A percentile compares a stretch with the other conserved stretches of the same genome.
Conservation (phyloP, 2,113 vertebrate species). For the Lepisosteus oculatus region DNA sequence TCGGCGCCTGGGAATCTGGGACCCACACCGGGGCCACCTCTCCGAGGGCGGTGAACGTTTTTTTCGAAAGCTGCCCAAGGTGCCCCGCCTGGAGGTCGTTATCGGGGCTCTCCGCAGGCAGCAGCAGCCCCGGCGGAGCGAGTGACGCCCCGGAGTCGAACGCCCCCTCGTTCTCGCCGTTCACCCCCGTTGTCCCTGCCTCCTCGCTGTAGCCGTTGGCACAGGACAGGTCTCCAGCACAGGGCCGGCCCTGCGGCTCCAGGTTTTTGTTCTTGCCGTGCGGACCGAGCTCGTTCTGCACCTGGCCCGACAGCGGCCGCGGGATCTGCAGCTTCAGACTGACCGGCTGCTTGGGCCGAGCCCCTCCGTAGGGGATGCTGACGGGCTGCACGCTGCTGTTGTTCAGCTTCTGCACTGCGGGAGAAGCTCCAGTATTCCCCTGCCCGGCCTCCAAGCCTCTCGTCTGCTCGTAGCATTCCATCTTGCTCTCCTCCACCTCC, state of each 20-base stretch:
- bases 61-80: conserved; percentile 74
- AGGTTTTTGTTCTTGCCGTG: conserved; percentile 89
- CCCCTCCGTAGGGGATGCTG: conserved; percentile 91
- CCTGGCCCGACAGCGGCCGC: conserved; percentile 79
- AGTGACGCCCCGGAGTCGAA: conserved; percentile 62
- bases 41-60: conserved; percentile 79
- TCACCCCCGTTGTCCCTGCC: conserved; percentile 57
- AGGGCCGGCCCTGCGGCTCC: conserved; percentile 66
- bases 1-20: conserved; percentile 94
- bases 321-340: conserved; percentile 93
- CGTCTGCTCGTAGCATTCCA: conserved; percentile 76
- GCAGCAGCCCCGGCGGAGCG: conserved; percentile 62
- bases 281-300: conserved; percentile 78
- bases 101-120: conserved; percentile 83
- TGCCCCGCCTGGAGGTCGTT: conserved; percentile 92
- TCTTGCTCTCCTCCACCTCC: conserved; percentile 97
- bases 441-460: conserved; percentile 66
- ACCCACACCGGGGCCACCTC: conserved; percentile 97
- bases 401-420: conserved; percentile 47
- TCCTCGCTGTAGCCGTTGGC: conserved; percentile 53
- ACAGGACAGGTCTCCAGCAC: conserved; percentile 48
- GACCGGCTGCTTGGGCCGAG: conserved; percentile 92
- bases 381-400: conserved; percentile 71
- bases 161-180: conserved; percentile 68
- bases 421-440: conserved; percentile 27